Base-by-base conservation (phyloP, 2,113 vertebrate species). In the Boleophthalmus pectinirostris region DNA sequence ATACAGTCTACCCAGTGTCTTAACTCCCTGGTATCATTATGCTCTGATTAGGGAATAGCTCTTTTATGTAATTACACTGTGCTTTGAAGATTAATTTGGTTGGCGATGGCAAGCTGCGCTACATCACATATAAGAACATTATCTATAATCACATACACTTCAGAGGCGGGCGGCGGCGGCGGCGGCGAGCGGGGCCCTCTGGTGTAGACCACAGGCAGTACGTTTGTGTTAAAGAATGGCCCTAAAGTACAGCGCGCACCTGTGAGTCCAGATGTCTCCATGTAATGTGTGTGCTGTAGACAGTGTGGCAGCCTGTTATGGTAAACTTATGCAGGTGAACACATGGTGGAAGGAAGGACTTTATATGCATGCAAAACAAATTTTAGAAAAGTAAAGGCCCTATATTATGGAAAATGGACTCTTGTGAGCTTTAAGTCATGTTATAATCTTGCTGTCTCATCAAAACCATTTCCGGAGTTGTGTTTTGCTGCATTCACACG, bases 81-180 rank as follows among this genome's bases (percentile, higher is more conserved):
- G 86, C 83, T 92, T 90, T 89, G 85, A 90, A 91, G 75, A 93
- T 93, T 89, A 69, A 90, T 91, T 92, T 91, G 74, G 90, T 90
- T 86, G 87, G 81, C 72, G 82, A 84, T 84, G 67, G 78, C 86
- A 77, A 77, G 83, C 82, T 80, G 69, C 66, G 69, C 82, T 88
- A 82, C 89, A 81, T 84, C 83, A 81, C 89, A 88, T 91, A 85
- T 82, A 51, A 82, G 73, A 72, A 78, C 74, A 90, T 91, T 91
- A 92, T 89, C 85, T 80, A 83, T 90, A 92, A 93, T 89, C 83
- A 90, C 70, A 88, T 75, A 5, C 56, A 58, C 56, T 77, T 86
- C 89, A 86, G 83, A 66, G 88, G 82, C 88, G 71, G 74, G 88
- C 80, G 82, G 82, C n/a, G n/a, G 72, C 25, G 78, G 63, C 80